Evolutionary conservation across 2,888 invertebrate genomes (phyloP), one percentile per base, ranked within the genome.

Genomic region (Stramonita haemastoma): DNA sequence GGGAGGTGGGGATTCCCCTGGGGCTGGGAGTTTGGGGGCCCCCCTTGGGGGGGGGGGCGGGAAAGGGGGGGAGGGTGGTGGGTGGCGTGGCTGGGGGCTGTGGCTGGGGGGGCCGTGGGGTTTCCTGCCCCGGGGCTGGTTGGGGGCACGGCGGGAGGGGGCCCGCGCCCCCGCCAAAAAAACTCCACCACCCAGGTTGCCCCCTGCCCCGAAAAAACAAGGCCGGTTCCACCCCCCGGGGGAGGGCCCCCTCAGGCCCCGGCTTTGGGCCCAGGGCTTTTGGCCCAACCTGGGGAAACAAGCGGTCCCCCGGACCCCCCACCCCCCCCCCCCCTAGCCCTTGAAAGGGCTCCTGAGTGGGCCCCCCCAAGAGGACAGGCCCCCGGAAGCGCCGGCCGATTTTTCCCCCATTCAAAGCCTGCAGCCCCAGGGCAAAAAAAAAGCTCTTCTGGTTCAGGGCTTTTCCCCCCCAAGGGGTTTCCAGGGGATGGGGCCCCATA

Each of bases 1-100:
- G n/a, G 88, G 17, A 91, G 89, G 46, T 90, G 90, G 6, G 89
- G 87, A 56, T 89, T n/a, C n/a, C n/a, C 90, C 86, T 90, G 90
- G 19, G 90, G 66, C 46, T 91, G 91, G 70, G 85, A 90, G 77
- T 91, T n/a, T n/a, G n/a, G n/a, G 91, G 26, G 89, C 88, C 0
- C 87, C 87, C 46, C 89, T n/a, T n/a, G n/a, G 88, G 4, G 91
- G 89, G 15, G 86, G 88, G 60, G 89, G 34, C 36, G 90, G 90
- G 57, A 77, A 86, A 13, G 81, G 56, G 81, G 66, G 87, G 77
- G 81, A 32, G n/a, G 73, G 46, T 70, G 29, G 29, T 73, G n/a
- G 32, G 13, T 85, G 89, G 32, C n/a, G 34, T n/a, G 86, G 81
- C n/a, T 83, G n/a, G 79, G 79, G 70, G 56, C 66, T 13, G 46